Evolutionary conservation across 2,888 invertebrate genomes (phyloP).

Genomic region (Acronicta leporina): DNA sequence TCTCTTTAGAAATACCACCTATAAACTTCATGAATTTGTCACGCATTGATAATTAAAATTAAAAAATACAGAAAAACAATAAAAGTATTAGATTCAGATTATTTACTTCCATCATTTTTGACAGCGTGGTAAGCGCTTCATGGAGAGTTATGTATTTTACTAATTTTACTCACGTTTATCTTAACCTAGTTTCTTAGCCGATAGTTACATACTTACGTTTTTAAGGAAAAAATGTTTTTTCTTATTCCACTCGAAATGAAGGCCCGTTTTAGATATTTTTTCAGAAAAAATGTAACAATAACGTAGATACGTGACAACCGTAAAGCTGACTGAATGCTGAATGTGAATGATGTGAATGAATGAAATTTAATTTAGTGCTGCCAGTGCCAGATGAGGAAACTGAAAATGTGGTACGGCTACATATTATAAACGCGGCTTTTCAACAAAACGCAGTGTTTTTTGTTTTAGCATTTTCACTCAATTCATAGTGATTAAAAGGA

Average conservation of each 20-base stretch:
- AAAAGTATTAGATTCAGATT: conserved; percentile 42
- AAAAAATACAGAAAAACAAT: background rate
- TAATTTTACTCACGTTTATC: background rate
- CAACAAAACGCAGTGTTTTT: too few relatives aligned
- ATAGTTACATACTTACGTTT: conserved; percentile 42
- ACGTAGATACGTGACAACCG: conserved; percentile 45
- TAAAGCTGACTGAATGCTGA: conserved; percentile 31
- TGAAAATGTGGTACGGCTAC: too few relatives aligned
- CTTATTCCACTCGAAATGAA: conserved; percentile 28
- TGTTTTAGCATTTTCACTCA: too few relatives aligned
- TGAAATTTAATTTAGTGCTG: too few relatives aligned
- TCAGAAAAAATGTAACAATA: conserved; percentile 42
- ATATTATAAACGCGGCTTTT: too few relatives aligned
- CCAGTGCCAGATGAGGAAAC: too few relatives aligned
- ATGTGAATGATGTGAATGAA: background rate
- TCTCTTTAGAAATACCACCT: background rate
- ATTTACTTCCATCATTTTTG: conserved; percentile 56
- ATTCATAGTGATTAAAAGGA: too few relatives aligned
- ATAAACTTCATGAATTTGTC: background rate
- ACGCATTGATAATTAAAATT: background rate
- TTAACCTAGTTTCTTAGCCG: background rate
- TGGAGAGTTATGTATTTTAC: too few relatives aligned
- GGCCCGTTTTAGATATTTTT: conserved; percentile 27
- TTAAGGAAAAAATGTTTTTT: conserved; percentile 18
- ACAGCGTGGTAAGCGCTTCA: conserved; percentile 40